Evolutionary conservation across 1,140 invertebrate genomes (phyloP).

Genomic region (Heliconius nattereri): DNA sequence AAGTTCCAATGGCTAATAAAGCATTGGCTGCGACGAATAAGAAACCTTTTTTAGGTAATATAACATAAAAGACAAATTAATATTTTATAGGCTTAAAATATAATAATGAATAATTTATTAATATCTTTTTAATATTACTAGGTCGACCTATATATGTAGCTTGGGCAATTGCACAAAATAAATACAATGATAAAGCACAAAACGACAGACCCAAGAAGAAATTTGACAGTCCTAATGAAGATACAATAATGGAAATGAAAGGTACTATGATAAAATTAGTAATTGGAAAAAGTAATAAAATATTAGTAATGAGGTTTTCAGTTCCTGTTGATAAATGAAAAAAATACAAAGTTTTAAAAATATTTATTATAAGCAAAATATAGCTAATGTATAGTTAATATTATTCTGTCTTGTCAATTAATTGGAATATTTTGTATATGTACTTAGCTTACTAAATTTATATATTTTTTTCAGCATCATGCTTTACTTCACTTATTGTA

Average conservation of each 20-base stretch:
- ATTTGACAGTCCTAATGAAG: constrained; percentile 39
- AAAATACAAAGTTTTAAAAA: neutral
- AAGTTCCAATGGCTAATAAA: constrained; percentile 83
- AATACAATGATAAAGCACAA: constrained; percentile 52
- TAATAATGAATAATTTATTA: neutral
- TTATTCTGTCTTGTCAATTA: no score
- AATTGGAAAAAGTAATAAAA: neutral
- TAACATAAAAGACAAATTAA: neutral
- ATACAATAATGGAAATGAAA: constrained; percentile 41
- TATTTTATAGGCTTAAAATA: neutral
- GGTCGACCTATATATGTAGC: constrained; percentile 62
- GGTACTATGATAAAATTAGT: constrained; percentile 31
- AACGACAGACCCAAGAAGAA: constrained; percentile 38
- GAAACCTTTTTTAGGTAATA: constrained; percentile 62
- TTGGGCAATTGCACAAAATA: constrained; percentile 65
- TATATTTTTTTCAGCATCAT: no score
- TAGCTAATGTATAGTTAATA: no score
- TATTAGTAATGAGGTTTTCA: neutral
- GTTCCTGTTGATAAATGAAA: no score
- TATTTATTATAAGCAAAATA: neutral
- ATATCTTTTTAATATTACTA: constrained; percentile 22
- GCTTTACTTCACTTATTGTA: no score
- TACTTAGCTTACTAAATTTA: no score
- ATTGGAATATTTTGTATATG: no score
- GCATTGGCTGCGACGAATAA: constrained; percentile 81